Evolutionary conservation across 2,888 invertebrate genomes (phyloP), one percentile per base, ranked within the genome.

Genomic region (Eilema griseolum): DNA sequence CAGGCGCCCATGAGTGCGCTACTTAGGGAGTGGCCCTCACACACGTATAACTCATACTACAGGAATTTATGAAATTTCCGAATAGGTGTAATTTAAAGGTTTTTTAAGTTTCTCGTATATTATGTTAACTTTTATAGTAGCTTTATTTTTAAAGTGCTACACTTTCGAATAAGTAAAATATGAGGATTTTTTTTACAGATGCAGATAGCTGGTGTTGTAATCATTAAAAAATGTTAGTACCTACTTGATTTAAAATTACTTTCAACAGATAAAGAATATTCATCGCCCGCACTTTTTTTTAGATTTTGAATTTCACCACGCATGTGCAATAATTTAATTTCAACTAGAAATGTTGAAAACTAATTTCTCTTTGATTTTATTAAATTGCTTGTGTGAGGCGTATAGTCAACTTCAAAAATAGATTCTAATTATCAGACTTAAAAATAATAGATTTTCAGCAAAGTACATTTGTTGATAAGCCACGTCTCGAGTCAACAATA

Each of bases 1-100:
- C 52, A 10, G 52, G 52, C 52, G 20, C 10, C n/a, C 52, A 52
- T 10, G 67, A 70, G 72, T 62, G 59, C 41, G 72, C 67, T 74
- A 76, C 81, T 76, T 76, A 75, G 71, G 56, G 69, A 69, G 78
- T 76, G 75, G 75, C 76, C 69, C 31, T 66, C 60, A 72, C 63
- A 75, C 66, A 69, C 52, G 31, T 20, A 41, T 65, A 67, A 73
- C 72, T 75, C 70, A 75, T 71, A 63, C 72, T 41, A 57, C 46
- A 75, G 76, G 82, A 80, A 83, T 83, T 81, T 80, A 77, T 76
- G 76, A 79, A 52, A 82, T 85, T 79, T 85, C 80, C 80, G 80
- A 81, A 76, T 76, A 61, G 52, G 52, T 52, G 10, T 68, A 74
- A 75, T 79, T 67, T 70, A 56, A 61, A 10, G 31, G 10, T 12